These are phyloP conservation scores for Zaprionus camerounensis DNA, from an alignment of 1,140 invertebrate genomes.

Conservation along the genomic window DNA sequence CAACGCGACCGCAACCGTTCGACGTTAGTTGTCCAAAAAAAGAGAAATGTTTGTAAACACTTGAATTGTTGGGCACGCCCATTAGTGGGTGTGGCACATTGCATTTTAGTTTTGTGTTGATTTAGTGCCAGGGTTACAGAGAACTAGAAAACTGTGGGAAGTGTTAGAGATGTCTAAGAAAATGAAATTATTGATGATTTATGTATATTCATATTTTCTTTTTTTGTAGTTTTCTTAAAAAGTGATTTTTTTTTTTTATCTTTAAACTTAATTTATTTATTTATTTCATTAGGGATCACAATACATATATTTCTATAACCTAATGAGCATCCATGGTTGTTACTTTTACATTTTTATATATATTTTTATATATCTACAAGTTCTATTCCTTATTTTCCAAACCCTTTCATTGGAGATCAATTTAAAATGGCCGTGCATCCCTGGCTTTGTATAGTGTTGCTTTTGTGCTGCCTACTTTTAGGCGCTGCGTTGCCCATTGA, in stretches of 20 bases:
- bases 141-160: neutral
- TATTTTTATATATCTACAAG: no score
- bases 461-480: conserved; percentile 38
- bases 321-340: no score
- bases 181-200: no score
- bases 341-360: no score
- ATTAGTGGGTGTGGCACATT: conserved; percentile 20
- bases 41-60: conserved; percentile 15
- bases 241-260: no score
- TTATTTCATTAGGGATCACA: no score
- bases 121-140: conserved; percentile 19
- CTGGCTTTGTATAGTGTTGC: conserved; percentile 23
- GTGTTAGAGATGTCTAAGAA: neutral
- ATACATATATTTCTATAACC: no score
- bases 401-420: neutral
- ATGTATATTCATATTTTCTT: no score
- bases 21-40: conserved; percentile 28
- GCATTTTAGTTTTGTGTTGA: conserved; percentile 35
- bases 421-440: neutral
- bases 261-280: no score
- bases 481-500: conserved; percentile 37
- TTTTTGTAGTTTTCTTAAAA: no score
- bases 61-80: conserved; percentile 11
- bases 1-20: conserved; percentile 47
- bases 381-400: neutral